Evolutionary conservation across 2,888 invertebrate genomes (phyloP).

Genomic region (Hypena proboscidalis): DNA sequence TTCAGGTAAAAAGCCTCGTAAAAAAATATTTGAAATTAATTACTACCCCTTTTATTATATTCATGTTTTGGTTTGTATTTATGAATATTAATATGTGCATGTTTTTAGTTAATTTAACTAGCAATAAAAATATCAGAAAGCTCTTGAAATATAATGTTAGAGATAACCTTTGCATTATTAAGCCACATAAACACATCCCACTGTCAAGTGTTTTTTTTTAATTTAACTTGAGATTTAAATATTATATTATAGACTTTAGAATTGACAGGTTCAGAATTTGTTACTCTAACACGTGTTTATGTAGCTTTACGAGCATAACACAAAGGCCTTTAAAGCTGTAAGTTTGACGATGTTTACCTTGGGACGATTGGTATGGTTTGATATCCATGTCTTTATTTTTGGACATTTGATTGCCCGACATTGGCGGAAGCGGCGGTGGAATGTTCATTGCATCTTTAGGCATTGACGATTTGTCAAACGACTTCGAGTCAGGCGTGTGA

Average conservation of each 20-base stretch:
- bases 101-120: too few species aligned
- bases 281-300: too few species aligned
- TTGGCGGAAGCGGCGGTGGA: slow-evolving; percentile 60
- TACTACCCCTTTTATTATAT: too few species aligned
- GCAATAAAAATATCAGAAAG: slow-evolving; percentile 45
- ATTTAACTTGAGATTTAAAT: too few species aligned
- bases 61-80: too few species aligned
- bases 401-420: slow-evolving; percentile 33
- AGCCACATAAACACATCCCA: slow-evolving; percentile 11
- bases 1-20: too few species aligned
- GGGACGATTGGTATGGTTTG: slow-evolving; percentile 67
- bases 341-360: slow-evolving; percentile 57
- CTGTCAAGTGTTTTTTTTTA: too few species aligned
- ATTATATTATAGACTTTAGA: too few species aligned
- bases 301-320: too few species aligned
- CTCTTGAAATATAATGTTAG: slow-evolving; percentile 16
- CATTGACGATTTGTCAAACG: slow-evolving; percentile 40
- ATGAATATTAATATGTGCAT: too few species aligned
- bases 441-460: slow-evolving; percentile 41
- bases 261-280: too few species aligned
- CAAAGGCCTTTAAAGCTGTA: slow-evolving; percentile 23
- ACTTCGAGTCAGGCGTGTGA: slow-evolving; percentile 52
- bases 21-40: too few species aligned
- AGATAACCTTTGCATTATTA: slow-evolving; percentile 35
- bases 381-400: slow-evolving; percentile 68